Conservation (phyloP, 2,888 invertebrate species). For the Geotrupes spiniger region DNA sequence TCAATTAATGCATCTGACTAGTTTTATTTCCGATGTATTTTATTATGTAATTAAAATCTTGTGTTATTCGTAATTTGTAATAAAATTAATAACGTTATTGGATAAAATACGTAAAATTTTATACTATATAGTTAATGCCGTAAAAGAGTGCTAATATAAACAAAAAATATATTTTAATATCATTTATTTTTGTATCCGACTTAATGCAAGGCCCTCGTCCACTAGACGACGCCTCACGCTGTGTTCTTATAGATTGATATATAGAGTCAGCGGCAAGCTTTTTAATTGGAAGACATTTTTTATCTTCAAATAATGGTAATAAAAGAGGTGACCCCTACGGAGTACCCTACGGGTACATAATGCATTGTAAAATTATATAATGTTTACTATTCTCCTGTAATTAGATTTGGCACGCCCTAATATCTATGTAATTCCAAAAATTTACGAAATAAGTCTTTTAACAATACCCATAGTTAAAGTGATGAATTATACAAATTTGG, state of each 20-base stretch:
- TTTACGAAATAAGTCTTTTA: too few species aligned
- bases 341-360: constrained; percentile 40
- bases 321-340: constrained; percentile 27
- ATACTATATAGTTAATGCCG: too few species aligned
- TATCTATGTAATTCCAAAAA: too few species aligned
- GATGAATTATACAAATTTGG: too few species aligned
- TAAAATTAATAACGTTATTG: too few species aligned
- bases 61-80: too few species aligned
- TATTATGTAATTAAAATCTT: too few species aligned
- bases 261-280: constrained; percentile 50
- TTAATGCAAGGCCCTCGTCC: constrained; percentile 43
- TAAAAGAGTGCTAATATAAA: constrained; percentile 21
- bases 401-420: constrained; percentile 1
- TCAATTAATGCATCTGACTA: too few species aligned
- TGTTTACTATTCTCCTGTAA: constrained; percentile 16
- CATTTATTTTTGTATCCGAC: constrained; percentile 43
- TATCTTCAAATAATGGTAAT: constrained; percentile 44
- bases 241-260: constrained; percentile 51
- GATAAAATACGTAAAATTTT: too few species aligned
- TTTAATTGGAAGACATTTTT: constrained; percentile 53
- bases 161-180: constrained; percentile 36
- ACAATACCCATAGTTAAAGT: too few species aligned
- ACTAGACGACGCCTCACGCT: constrained; percentile 45
- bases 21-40: too few species aligned
- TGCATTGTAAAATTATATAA: constrained; percentile 23